Base-by-base conservation (phyloP, 1,140 invertebrate genomes). In the Tetramorium simillimum region DNA sequence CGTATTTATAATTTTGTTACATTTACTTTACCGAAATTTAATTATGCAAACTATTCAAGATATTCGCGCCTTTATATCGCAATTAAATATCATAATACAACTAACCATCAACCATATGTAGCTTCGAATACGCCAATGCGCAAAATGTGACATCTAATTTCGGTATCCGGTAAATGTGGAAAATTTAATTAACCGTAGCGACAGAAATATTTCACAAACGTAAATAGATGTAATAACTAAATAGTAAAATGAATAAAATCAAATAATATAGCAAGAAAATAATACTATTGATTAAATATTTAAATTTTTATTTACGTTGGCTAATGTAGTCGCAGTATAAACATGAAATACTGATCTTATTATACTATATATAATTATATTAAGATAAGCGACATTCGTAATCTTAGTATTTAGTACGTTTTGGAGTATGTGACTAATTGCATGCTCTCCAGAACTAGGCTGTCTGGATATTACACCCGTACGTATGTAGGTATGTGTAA, bases 81-180 rank as follows among this genome's bases (percentile, higher is more conserved):
- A 73, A 84, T 84, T 73, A 84, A 84, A 84, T 84, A n/a, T 24
- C 18, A 75, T 84, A 84, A 75, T 70, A 56, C 67, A 24, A 75
- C 69, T 60, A 84, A 75, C 69, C 53, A 46, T 49, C 43, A 49
- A 43, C 40, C n/a, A 43, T 84, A 43, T 58, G 51, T 46, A 82
- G 37, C 14, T 49, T 62, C 69, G 53, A 75, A 73, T 49, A 82
- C 58, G 40, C 28, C 53, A n/a, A 24, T 21, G 18, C 14, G 69
- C 40, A 46, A 84, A 84, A 28, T 84, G 53, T 60, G 69, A 84
- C 80, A 49, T 84, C 80, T 84, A 84, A 84, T 84, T 84, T 84
- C 28, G 72, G 18, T 46, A 73, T 33, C n/a, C 40, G 14, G 40
- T 43, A 60, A 84, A 84, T 28, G 53, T 58, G n/a, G 53, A 62